phyloP scores from a whole-genome alignment of 2,797 vertebrate species.

The Cyprinella venusta region DNA sequence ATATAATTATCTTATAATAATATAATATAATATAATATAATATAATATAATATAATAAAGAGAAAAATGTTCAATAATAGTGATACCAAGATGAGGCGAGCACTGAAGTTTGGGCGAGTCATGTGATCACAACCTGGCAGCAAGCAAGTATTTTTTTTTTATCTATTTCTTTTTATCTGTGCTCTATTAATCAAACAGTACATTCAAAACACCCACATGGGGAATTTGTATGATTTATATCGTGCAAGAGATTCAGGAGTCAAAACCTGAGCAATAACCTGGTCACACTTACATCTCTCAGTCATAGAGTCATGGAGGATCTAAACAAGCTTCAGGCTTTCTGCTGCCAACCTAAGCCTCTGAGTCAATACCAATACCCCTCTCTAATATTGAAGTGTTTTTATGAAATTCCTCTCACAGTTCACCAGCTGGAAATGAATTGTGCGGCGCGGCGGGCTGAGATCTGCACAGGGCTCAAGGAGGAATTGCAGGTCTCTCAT shows the following conservation, averaged over 20 bases:
- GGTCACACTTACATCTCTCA: slow-evolving; percentile 4
- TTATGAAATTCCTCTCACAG: slow-evolving; percentile 46
- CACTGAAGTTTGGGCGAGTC: background rate
- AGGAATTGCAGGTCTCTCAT: slow-evolving; percentile 39
- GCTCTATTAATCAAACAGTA: background rate
- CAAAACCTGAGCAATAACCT: slow-evolving; percentile 2
- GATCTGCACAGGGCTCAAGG: slow-evolving; percentile 32
- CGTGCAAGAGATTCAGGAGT: background rate
- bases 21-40: no score
- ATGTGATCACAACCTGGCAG: background rate
- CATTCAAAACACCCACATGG: background rate
- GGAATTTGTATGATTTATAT: background rate
- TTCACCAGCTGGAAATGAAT: slow-evolving; percentile 51
- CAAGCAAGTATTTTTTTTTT: background rate
- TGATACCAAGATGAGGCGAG: background rate
- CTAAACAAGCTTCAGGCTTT: slow-evolving; percentile 26
- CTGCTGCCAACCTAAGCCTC: slow-evolving; percentile 34
- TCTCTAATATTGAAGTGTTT: slow-evolving; percentile 49
- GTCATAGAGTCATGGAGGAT: slow-evolving; percentile 1
- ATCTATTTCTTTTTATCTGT: background rate
- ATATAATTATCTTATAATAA: no score
- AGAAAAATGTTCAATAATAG: background rate
- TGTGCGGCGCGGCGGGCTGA: slow-evolving; percentile 27
- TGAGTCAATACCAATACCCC: slow-evolving; percentile 46
- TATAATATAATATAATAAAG: background rate